Evolutionary conservation across 1,140 invertebrate species (phyloP), one percentile per base, ranked within the genome.

Genomic region (Gryon sp.): DNA sequence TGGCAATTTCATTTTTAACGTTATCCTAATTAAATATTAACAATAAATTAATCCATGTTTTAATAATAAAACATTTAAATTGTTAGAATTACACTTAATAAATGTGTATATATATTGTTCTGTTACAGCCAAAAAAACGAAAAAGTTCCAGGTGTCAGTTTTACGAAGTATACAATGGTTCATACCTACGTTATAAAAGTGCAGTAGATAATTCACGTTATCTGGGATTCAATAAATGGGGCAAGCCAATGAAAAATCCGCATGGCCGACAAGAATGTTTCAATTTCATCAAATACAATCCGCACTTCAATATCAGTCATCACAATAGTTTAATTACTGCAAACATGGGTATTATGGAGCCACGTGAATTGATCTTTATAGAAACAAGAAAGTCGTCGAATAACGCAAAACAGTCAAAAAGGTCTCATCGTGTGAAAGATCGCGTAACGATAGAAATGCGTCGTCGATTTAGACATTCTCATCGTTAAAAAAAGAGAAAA

Each of bases 271-370:
- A 86, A 36, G 85, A 88, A 65, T 90, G 90, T 78, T 87, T 88
- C 80, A 90, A 89, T 76, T 90, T 90, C 85, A 84, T 91, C 28
- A 90, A 91, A 81, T 86, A 87, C 53, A 90, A 90, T 62, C 84
- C 88, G 18, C 84, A 84, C 40, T 88, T 88, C 70, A 84, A 86
- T 76, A 90, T 91, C 74, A 78, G 83, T 34, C 83, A 87, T 8
- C 90, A 91, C 82, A 91, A 91, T 82, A 82, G 80, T 38, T 80
- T 86, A 41, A 78, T 91, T 70, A 86, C 87, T 50, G 82, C 79
- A 63, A 84, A 84, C 63, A 83, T 81, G 75, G 80, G 79, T 28
- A 84, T 82, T 4, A 81, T 83, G 77, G 79, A 82, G 34, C 78
- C 80, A 4, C 79, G 68, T 7, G 74, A 79, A 36, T 63, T 80